A percentile compares a stretch with the other conserved stretches of the same genome.
phyloP scores from a whole-genome alignment of 2,797 vertebrate genomes.

The Acrossocheilus wenchowensis region DNA sequence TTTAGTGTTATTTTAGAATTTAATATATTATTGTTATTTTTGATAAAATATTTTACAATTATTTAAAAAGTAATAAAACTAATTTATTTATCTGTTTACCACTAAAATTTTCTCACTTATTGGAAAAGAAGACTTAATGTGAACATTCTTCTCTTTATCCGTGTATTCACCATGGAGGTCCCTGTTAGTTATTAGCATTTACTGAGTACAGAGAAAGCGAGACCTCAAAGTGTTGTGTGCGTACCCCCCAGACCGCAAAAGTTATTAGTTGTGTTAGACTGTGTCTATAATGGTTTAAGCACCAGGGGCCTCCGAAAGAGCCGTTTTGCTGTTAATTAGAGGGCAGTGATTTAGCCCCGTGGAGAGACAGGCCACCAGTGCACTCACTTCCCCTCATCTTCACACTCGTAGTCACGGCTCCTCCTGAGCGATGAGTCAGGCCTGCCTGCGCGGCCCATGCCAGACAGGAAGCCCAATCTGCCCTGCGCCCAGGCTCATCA shows the following conservation, averaged over 20 bases:
- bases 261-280: slow-evolving; percentile 52
- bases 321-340: slow-evolving; percentile 73
- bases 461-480: slow-evolving; percentile 75
- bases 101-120: not conserved
- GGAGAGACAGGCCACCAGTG: slow-evolving; percentile 71
- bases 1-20: not conserved
- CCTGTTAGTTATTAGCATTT: slow-evolving; percentile 39
- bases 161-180: slow-evolving; percentile 33
- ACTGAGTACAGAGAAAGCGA: slow-evolving; percentile 31
- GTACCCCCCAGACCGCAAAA: slow-evolving; percentile 43
- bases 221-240: slow-evolving; percentile 48
- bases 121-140: not conserved
- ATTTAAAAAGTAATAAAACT: not conserved
- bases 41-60: not conserved
- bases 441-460: slow-evolving; percentile 22
- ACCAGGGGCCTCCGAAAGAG: slow-evolving; percentile 55
- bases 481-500: slow-evolving; percentile 72
- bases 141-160: not conserved
- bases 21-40: not conserved
- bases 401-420: slow-evolving; percentile 73
- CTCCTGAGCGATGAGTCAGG: slow-evolving; percentile 76
- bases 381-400: slow-evolving; percentile 78
- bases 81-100: not conserved
- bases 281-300: slow-evolving; percentile 50
- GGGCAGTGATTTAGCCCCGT: slow-evolving; percentile 72